Evolutionary conservation across 92 coral and sea anemone genomes (phyloP).

Genomic region (Umimayanthus chanpuru): DNA sequence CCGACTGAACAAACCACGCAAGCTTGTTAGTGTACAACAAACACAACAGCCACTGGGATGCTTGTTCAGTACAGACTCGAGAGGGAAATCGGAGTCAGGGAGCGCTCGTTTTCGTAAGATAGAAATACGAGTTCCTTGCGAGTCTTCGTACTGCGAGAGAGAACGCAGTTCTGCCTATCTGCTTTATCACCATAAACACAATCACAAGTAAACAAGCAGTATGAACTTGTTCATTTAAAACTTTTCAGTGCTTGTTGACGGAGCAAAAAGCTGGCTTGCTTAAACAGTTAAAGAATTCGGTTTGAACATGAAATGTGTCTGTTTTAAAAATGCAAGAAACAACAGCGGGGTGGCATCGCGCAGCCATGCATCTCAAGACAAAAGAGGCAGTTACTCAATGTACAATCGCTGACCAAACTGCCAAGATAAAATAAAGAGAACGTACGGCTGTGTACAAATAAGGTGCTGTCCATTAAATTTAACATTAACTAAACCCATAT

Average conservation of each 20-base stretch:
- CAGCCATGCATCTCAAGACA: too few relatives aligned
- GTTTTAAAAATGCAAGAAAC: too few relatives aligned
- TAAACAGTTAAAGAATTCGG: too few relatives aligned
- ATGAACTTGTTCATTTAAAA: neutral
- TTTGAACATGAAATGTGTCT: too few relatives aligned
- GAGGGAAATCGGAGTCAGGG: neutral
- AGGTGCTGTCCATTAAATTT: too few relatives aligned
- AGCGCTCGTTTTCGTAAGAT: constrained; percentile 4
- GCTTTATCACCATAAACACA: constrained; percentile 13
- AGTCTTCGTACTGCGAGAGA: constrained; percentile 9
- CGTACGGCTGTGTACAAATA: too few relatives aligned
- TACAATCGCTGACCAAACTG: too few relatives aligned
- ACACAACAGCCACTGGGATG: neutral
- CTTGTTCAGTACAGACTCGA: neutral
- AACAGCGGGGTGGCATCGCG: too few relatives aligned
- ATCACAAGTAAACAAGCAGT: neutral
- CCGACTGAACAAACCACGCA: neutral
- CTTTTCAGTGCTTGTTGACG: neutral
- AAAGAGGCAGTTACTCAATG: too few relatives aligned
- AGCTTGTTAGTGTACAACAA: neutral
- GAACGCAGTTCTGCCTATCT: neutral
- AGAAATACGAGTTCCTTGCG: constrained; percentile 26
- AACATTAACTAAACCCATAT: too few relatives aligned
- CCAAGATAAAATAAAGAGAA: too few relatives aligned
- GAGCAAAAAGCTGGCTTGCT: neutral